phyloP scores from a whole-genome alignment of 2,888 invertebrate species.

The Keiferia lycopersicella region DNA sequence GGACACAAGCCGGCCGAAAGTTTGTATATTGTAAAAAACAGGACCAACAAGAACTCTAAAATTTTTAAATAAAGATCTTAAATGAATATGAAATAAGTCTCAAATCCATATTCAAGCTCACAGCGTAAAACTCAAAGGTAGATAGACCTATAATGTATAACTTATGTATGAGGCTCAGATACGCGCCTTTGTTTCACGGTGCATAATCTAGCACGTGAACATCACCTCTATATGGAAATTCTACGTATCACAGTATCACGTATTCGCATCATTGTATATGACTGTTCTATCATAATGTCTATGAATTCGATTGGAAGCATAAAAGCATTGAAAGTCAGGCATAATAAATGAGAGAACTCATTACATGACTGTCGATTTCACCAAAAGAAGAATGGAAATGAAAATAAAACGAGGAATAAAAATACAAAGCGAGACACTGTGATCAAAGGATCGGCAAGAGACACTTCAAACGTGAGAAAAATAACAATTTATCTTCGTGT shows the following conservation, averaged over 20 bases:
- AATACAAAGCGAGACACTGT: conserved; percentile 1
- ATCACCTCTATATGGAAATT: conserved; percentile 23
- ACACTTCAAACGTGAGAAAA: conserved; percentile 13
- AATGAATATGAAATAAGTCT: background rate
- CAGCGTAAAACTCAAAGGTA: conserved; percentile 29
- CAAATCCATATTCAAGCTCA: conserved; percentile 20
- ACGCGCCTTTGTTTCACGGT: conserved; percentile 23
- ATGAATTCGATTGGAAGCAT: background rate
- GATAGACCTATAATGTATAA: conserved; percentile 28
- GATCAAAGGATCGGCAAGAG: conserved; percentile 19
- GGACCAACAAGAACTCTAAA: no score
- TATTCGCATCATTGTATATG: conserved; percentile 1
- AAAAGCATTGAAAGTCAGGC: background rate
- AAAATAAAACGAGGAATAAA: conserved; percentile 8
- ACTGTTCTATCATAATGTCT: background rate
- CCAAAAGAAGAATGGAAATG: conserved; percentile 9
- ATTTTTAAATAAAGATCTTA: no score
- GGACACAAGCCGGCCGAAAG: no score
- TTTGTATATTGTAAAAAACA: no score
- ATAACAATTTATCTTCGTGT: conserved; percentile 5
- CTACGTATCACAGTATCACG: background rate
- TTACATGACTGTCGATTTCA: background rate
- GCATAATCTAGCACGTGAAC: conserved; percentile 26
- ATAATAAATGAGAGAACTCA: background rate
- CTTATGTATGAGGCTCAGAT: conserved; percentile 29